These are phyloP conservation scores for Acanthopagrus latus DNA, from an alignment of 2,797 vertebrate species.

Conservation along the genomic window DNA sequence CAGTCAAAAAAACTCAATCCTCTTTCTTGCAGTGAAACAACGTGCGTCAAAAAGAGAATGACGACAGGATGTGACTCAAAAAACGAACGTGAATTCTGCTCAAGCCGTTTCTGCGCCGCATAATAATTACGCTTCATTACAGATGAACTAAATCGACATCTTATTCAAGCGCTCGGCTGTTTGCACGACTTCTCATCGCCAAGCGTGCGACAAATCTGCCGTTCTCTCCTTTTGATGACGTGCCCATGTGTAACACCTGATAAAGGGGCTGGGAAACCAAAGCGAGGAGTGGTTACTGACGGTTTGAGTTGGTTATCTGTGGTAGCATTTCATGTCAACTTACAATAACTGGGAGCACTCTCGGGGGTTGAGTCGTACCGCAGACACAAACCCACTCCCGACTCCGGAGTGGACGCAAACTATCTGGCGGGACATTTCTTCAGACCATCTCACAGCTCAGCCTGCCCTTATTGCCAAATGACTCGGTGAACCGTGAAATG, in stretches of 20 bases:
- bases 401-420: constrained; percentile 48
- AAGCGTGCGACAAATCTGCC: constrained; percentile 26
- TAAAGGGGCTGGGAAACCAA: constrained; percentile 17
- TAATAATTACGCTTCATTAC: constrained; percentile 14
- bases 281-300: neutral
- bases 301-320: neutral
- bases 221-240: constrained; percentile 14
- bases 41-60: neutral
- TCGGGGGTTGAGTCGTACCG: neutral
- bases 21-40: constrained; percentile 2
- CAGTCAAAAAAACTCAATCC: neutral
- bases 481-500: constrained; percentile 80
- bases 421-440: constrained; percentile 43
- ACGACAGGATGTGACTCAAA: neutral
- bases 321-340: constrained; percentile 7
- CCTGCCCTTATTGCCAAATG: constrained; percentile 65
- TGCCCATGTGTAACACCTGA: constrained; percentile 24
- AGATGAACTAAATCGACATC: constrained; percentile 9
- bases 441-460: constrained; percentile 56
- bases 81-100: neutral
- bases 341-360: neutral
- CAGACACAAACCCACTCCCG: constrained; percentile 30
- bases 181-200: constrained; percentile 28
- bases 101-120: constrained; percentile 18
- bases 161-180: neutral